A percentile compares a stretch with the other conserved stretches of the same genome.
Conservation (phyloP, 2,113 vertebrate genomes). For the Porphyrio hochstetteri region DNA sequence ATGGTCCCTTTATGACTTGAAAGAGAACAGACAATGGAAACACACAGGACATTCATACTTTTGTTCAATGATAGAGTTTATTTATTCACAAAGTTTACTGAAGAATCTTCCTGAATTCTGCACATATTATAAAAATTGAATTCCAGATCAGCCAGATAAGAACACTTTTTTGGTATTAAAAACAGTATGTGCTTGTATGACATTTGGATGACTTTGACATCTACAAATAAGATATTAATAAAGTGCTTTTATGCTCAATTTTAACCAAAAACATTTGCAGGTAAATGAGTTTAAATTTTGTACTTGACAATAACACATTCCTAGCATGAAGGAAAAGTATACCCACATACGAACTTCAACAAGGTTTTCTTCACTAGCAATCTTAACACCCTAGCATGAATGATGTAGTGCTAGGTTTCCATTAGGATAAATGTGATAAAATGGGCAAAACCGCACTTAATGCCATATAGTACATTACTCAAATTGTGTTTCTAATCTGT, state of each 20-base stretch:
- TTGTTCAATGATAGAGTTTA: not conserved
- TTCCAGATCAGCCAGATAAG: not conserved
- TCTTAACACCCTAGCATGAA: constrained; percentile 45
- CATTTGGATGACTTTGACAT: not conserved
- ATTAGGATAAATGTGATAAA: constrained; percentile 49
- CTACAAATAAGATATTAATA: not conserved
- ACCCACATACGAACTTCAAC: not conserved
- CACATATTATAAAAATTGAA: not conserved
- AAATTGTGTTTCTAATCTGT: constrained; percentile 66
- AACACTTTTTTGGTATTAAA: not conserved
- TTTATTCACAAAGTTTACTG: not conserved
- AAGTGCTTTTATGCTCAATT: not conserved
- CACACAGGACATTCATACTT: not conserved
- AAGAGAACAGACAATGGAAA: not conserved
- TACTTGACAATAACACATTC: not conserved
- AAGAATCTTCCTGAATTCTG: not conserved
- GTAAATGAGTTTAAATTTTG: not conserved
- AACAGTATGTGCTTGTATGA: not conserved
- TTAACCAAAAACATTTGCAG: not conserved
- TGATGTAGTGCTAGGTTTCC: constrained; percentile 18
- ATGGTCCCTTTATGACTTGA: not conserved
- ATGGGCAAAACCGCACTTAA: constrained; percentile 37
- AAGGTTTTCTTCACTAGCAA: constrained; percentile 9
- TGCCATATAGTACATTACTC: constrained; percentile 40
- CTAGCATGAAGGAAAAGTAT: not conserved